Conservation (phyloP, 2,113 vertebrate genomes). For the Pygoscelis adeliae region DNA sequence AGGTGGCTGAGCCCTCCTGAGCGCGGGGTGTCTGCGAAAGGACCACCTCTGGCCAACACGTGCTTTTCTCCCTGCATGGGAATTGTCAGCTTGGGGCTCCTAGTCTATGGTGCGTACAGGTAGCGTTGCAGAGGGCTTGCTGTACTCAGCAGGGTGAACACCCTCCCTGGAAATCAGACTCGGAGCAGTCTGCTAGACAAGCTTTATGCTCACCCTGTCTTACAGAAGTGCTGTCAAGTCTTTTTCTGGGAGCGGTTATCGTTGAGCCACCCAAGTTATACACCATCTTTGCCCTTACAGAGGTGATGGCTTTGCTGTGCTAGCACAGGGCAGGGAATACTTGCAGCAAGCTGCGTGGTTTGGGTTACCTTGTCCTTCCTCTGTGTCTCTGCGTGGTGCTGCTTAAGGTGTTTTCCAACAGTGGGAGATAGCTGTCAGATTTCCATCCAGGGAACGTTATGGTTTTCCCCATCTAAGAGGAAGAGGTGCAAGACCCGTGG, state of each 20-base stretch:
- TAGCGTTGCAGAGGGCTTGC: neutral
- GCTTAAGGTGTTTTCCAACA: neutral
- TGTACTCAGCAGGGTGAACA: neutral
- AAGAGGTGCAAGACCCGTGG: neutral
- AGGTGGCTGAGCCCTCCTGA: neutral
- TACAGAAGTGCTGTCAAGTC: neutral
- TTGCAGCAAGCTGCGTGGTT: accelerated
- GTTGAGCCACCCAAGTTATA: accelerated
- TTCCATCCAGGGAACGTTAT: neutral
- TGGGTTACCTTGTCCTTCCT: neutral
- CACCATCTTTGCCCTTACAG: neutral
- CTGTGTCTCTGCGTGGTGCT: neutral
- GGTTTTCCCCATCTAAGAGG: neutral
- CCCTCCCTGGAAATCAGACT: neutral
- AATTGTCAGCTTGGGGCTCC: neutral
- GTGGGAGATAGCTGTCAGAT: neutral
- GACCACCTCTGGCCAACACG: neutral
- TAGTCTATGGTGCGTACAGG: accelerated
- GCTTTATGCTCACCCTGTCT: neutral
- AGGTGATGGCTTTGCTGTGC: neutral
- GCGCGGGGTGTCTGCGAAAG: neutral
- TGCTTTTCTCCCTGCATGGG: neutral
- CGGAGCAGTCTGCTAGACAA: neutral
- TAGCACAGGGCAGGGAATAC: neutral
- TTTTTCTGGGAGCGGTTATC: neutral